Conservation (phyloP, 2,888 invertebrate genomes). For the Parnassius mnemosyne region DNA sequence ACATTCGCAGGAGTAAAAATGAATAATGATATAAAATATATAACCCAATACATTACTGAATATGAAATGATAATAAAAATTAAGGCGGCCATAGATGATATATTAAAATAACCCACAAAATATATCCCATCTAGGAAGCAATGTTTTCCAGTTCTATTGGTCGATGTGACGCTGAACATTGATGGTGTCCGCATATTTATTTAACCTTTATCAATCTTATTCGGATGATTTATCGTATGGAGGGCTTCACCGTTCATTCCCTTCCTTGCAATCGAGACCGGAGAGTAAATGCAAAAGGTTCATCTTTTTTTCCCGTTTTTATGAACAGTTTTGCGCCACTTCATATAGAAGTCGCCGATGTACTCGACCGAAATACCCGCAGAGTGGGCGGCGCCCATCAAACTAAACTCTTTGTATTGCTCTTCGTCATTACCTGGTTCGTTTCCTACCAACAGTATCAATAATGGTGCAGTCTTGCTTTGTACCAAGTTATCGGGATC, state of each 20-base stretch:
- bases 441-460: constrained; percentile 88
- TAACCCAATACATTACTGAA: constrained; percentile 19
- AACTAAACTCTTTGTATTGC: constrained; percentile 84
- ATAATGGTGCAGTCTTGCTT: constrained; percentile 78
- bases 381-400: constrained; percentile 87
- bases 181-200: constrained; percentile 26
- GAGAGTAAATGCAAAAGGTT: constrained; percentile 41
- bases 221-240: constrained; percentile 35
- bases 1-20: constrained; percentile 2
- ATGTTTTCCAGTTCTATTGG: constrained; percentile 5
- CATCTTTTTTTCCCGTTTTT: constrained; percentile 75
- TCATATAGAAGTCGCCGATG: constrained; percentile 90
- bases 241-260: constrained; percentile 41
- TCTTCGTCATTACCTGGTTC: constrained; percentile 61
- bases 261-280: constrained; percentile 55
- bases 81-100: constrained; percentile 16
- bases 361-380: constrained; percentile 91
- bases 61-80: constrained; percentile 13
- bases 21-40: constrained; percentile 25
- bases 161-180: constrained; percentile 22
- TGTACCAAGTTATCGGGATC: constrained; percentile 54
- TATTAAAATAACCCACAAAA: constrained; percentile 17
- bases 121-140: constrained; percentile 17
- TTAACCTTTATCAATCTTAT: constrained; percentile 38
- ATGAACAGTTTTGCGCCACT: constrained; percentile 88